These are phyloP conservation scores for Athene cunicularia DNA, from an alignment of 2,113 vertebrate genomes.

Conservation along the genomic window DNA sequence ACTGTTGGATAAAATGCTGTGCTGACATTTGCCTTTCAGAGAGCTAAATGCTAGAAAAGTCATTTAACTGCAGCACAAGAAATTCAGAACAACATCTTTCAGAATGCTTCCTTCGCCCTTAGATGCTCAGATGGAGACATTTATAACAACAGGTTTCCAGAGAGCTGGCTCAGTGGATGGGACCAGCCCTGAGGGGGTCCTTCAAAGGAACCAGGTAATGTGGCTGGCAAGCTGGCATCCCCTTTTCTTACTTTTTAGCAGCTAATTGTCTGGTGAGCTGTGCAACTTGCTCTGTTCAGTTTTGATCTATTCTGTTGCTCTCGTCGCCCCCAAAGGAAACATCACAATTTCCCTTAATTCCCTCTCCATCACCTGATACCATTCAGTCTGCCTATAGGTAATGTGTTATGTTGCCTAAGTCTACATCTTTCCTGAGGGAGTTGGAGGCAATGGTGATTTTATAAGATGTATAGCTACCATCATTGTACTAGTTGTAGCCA, in stretches of 20 bases:
- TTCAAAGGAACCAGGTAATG: not conserved
- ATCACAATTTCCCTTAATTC: not conserved
- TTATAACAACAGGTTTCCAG: not conserved
- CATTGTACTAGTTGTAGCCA: not conserved
- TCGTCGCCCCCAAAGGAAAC: not conserved
- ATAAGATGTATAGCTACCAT: not conserved
- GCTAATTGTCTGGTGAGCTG: not conserved
- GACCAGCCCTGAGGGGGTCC: rapidly evolving
- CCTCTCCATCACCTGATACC: not conserved
- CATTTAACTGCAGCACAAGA: not conserved
- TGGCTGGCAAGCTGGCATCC: not conserved
- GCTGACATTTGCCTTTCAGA: slow-evolving; percentile 34
- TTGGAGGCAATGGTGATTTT: not conserved
- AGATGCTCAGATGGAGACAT: not conserved
- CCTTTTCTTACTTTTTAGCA: not conserved
- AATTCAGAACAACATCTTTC: not conserved
- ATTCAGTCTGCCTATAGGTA: not conserved
- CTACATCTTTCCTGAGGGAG: not conserved
- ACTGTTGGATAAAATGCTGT: not conserved
- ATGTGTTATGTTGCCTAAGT: not conserved
- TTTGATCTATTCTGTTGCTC: not conserved
- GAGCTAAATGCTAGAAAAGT: not conserved
- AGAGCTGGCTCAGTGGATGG: not conserved
- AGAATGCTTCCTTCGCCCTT: not conserved
- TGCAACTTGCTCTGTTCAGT: not conserved